Percentiles rank a stretch among this genome's conserved stretches.
Conservation (phyloP, 2,113 vertebrate genomes). For the Platichthys flesus region DNA sequence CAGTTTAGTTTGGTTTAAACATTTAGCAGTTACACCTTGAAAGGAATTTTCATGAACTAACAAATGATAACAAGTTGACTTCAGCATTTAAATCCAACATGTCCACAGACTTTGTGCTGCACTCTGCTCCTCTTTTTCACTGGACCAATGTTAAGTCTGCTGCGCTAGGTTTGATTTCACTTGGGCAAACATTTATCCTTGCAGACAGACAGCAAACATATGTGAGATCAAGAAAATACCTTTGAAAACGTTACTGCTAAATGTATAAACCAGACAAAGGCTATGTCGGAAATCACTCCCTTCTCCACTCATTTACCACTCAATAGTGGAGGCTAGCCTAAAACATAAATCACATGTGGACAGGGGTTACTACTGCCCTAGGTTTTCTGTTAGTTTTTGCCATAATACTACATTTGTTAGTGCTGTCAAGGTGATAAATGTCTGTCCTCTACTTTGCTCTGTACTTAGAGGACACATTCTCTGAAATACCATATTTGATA, state of each 20-base stretch:
- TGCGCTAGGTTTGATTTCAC: not conserved
- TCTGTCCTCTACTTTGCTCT: not conserved
- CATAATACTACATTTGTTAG: not conserved
- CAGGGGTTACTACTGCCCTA: not conserved
- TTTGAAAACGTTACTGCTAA: not conserved
- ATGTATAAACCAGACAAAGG: not conserved
- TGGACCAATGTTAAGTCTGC: not conserved
- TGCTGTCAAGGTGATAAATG: not conserved
- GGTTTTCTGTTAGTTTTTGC: slow-evolving; percentile 4
- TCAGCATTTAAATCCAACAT: not conserved
- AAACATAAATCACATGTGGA: not conserved
- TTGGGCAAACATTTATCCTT: slow-evolving; percentile 1
- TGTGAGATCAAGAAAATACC: not conserved
- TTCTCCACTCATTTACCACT: not conserved
- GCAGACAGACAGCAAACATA: not conserved
- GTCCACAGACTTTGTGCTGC: not conserved
- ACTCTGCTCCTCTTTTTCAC: not conserved
- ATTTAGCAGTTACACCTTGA: not conserved
- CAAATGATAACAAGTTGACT: not conserved
- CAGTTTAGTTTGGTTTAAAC: not conserved
- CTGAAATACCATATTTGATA: not conserved
- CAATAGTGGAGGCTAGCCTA: no score
- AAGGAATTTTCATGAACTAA: not conserved
- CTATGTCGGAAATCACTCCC: not conserved
- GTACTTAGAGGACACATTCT: not conserved